Conservation (phyloP, 2,113 vertebrate species). For the Crotalus viridis region DNA sequence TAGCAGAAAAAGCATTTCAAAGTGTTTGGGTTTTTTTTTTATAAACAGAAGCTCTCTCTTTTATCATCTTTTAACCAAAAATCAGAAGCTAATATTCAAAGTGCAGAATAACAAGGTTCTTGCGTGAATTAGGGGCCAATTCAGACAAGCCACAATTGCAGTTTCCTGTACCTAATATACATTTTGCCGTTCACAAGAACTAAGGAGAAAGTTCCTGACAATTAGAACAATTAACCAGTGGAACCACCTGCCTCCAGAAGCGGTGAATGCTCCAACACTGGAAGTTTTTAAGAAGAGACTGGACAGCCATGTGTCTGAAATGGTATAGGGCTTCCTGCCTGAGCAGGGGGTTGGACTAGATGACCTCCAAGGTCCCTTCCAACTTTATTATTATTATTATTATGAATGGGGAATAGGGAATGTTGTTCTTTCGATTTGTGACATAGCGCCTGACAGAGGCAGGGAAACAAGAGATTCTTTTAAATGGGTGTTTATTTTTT, state of each 20-base stretch:
- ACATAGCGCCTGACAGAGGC: background rate
- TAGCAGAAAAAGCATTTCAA: background rate
- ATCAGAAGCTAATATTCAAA: background rate
- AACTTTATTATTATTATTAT: too few relatives aligned
- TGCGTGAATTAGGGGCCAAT: background rate
- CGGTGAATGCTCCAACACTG: too few relatives aligned
- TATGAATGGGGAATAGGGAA: background rate
- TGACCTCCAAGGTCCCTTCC: too few relatives aligned
- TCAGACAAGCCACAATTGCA: background rate
- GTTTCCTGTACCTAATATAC: background rate
- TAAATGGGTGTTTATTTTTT: background rate
- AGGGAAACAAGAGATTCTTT: background rate
- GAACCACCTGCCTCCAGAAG: too few relatives aligned
- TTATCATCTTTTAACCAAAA: background rate
- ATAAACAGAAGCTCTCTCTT: background rate
- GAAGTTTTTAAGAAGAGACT: too few relatives aligned
- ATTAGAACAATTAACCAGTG: too few relatives aligned
- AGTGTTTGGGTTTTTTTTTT: background rate
- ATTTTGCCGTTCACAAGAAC: background rate
- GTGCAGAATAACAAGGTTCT: background rate
- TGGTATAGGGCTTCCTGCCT: too few relatives aligned
- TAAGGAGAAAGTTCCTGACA: too few relatives aligned
- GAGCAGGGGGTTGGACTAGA: too few relatives aligned
- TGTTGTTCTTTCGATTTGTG: background rate
- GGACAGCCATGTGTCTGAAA: too few relatives aligned